Evolutionary conservation across 2,888 invertebrate genomes (phyloP), one percentile per base, ranked within the genome.

Genomic region (Drosophila aldrichi): DNA sequence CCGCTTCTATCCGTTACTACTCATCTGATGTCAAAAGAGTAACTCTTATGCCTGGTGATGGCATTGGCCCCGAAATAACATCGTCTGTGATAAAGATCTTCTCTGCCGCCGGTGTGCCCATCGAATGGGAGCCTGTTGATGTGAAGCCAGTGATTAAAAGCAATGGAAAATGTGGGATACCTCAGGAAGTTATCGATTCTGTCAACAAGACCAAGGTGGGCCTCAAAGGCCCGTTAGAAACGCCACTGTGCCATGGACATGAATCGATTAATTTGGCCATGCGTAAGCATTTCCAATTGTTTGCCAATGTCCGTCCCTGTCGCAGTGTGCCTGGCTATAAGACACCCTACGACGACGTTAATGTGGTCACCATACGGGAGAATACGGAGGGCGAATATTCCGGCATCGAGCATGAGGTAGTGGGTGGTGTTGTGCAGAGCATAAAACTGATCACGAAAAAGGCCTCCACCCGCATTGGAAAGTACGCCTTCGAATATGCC

Each of bases 311-410:
- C 56, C 95, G 99, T 90, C 99, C 99, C 3, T 99, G 99, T 94
- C 96, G 96, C 90, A 99, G 98, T 77, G 95, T 99, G 81, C 98
- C 97, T 92, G 99, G 99, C 94, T 96, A 93, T 93, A 97, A 98
- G 93, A 99, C 99, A 0, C 94, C 98, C 5, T 99, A 99, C 94
- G 97, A 99, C 92, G 96, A 99, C 92, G 99, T 99, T 14, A 97
- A 99, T 94, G 97, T 99, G 64, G 98, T 99, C 0, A 99, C 99
- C 3, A 99, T 99, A 90, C 95, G 99, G 91, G 99, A 99, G 94
- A 99, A 99, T 94, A 99, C 99, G 0, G 99, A 99, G 94, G 99
- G 99, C 76, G 99, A 99, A 94, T 99, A 99, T 94, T 99, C 99
- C 0, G 99, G 99, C 79, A 99, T 99, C 91, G 99, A 99, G 94